Percentiles rank a stretch among this genome's conserved stretches.
Conservation (phyloP, 2,797 vertebrate species). For the Aeoliscus strigatus region DNA sequence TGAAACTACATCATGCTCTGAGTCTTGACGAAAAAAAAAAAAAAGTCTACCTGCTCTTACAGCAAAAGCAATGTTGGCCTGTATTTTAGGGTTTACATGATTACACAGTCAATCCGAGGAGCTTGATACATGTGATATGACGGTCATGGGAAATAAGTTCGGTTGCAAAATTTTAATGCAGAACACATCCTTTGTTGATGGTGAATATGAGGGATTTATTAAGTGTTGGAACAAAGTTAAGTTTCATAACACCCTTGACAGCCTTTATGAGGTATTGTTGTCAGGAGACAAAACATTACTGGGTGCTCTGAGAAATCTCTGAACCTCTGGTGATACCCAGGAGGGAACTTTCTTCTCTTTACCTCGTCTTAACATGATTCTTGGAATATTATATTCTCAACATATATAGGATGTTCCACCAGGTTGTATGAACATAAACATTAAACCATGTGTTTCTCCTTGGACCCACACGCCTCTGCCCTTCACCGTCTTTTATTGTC, state of each 20-base stretch:
- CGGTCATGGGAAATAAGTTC: constrained; percentile 1
- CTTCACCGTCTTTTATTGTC: constrained; percentile 30
- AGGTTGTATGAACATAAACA: constrained; percentile 6
- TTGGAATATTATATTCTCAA: background rate
- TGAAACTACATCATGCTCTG: too few relatives aligned
- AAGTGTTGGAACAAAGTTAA: constrained; percentile 38
- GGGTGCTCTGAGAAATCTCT: constrained; percentile 50
- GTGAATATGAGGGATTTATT: constrained; percentile 36
- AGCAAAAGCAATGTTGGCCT: too few relatives aligned
- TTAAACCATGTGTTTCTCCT: constrained; percentile 8
- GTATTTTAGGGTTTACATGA: constrained; percentile 1
- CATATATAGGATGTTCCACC: background rate
- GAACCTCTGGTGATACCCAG: constrained; percentile 44
- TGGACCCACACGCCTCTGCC: constrained; percentile 5
- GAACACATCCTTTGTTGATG: constrained; percentile 8
- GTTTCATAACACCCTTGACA: constrained; percentile 58
- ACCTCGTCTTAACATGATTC: constrained; percentile 6
- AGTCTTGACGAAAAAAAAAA: too few relatives aligned
- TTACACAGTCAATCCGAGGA: background rate
- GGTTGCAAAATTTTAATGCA: constrained; percentile 1
- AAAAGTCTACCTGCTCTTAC: too few relatives aligned
- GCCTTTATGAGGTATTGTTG: constrained; percentile 50
- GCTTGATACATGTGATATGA: background rate
- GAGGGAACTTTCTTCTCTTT: constrained; percentile 16
- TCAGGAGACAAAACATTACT: constrained; percentile 56